Evolutionary conservation across 2,113 vertebrate species (phyloP).

Genomic region (Astatoreochromis straeleni): DNA sequence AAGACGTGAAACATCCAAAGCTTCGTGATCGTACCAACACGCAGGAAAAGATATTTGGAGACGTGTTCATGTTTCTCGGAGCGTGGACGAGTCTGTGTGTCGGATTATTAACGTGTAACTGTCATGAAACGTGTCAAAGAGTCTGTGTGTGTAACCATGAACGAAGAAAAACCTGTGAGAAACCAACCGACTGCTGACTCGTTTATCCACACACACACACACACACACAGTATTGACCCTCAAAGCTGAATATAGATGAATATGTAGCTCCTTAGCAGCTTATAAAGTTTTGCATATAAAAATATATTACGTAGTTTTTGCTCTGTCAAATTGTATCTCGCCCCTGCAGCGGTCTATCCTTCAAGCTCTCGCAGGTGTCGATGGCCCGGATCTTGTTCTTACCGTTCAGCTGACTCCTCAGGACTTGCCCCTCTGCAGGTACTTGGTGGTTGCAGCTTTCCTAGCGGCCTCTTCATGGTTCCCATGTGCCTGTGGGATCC

Average conservation of each 20-base stretch:
- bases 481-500: background rate
- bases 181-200: background rate
- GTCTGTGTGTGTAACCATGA: background rate
- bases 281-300: background rate
- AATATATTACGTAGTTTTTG: background rate
- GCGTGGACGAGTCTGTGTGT: conserved; percentile 1
- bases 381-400: background rate
- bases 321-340: background rate
- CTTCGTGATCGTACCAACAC: background rate
- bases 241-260: background rate
- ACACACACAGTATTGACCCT: background rate
- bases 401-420: background rate
- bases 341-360: accelerated
- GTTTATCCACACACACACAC: background rate
- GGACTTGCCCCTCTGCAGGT: accelerated
- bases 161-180: background rate
- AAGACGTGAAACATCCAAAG: conserved; percentile 14
- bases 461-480: background rate
- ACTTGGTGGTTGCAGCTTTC: background rate
- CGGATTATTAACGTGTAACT: background rate
- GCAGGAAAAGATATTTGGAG: background rate
- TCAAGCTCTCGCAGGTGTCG: accelerated
- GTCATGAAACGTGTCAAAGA: conserved; percentile 10
- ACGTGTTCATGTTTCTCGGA: background rate
- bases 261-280: background rate